A percentile compares a stretch with the other conserved stretches of the same genome.
Evolutionary conservation across 92 coral and sea anemone genomes (phyloP).

Genomic region (Metridium senile): DNA sequence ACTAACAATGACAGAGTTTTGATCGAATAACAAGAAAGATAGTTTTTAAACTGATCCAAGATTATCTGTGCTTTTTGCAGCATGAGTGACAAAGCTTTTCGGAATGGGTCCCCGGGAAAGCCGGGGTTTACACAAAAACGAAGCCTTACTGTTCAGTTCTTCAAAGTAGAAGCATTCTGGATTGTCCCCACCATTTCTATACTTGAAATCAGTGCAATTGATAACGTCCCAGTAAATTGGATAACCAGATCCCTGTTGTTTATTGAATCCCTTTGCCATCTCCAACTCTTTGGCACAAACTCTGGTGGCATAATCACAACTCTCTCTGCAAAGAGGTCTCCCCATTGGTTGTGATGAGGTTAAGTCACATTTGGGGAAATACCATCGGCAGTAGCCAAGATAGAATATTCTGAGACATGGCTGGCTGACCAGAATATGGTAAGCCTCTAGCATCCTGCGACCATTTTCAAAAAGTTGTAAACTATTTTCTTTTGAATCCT

Average conservation of each 20-base stretch:
- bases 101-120: no score
- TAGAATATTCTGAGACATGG: background rate
- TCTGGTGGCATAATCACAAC: conserved; percentile 10
- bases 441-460: conserved; percentile 1
- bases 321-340: conserved; percentile 12
- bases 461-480: background rate
- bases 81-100: no score
- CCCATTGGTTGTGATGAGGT: background rate
- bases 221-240: background rate
- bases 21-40: no score
- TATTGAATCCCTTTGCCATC: background rate
- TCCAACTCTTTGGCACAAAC: background rate
- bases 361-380: conserved; percentile 21
- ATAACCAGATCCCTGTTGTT: background rate
- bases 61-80: no score
- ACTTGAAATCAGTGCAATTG: background rate
- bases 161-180: conserved; percentile 27
- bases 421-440: background rate
- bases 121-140: no score
- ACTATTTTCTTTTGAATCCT: background rate
- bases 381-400: conserved; percentile 17
- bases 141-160: conserved; percentile 20
- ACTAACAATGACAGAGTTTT: no score
- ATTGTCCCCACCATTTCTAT: conserved; percentile 16
- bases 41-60: no score